A percentile compares a stretch with the other conserved stretches of the same genome.
Evolutionary conservation across 2,113 vertebrate species (phyloP).

Genomic region (Potamarius usumacintae): DNA sequence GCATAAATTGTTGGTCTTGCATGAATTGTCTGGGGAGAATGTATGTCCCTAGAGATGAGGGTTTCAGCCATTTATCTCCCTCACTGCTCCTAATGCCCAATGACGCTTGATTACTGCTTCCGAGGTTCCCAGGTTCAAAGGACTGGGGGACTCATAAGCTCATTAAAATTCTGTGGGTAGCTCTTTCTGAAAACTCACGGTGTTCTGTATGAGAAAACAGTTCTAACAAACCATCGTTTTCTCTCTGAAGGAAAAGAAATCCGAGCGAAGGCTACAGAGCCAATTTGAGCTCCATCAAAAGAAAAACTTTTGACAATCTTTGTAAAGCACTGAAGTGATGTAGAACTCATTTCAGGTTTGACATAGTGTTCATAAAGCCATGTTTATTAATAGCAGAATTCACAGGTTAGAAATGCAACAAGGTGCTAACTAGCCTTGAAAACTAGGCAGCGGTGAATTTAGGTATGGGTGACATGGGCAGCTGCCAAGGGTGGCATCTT

Average conservation of each 20-base stretch:
- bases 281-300: background rate
- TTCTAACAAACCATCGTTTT: background rate
- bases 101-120: slow-evolving; percentile 67
- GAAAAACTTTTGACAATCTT: background rate
- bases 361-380: background rate
- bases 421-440: background rate
- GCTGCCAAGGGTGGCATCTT: no score
- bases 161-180: slow-evolving; percentile 56
- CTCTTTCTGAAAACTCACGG: slow-evolving; percentile 25
- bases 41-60: slow-evolving; percentile 42
- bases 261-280: background rate
- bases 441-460: background rate
- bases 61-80: slow-evolving; percentile 57
- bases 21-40: slow-evolving; percentile 46
- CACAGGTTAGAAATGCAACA: slow-evolving; percentile 4
- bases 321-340: background rate
- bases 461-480: no score
- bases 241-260: background rate
- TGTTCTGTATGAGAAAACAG: background rate
- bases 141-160: slow-evolving; percentile 60
- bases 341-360: background rate
- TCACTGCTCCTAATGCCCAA: slow-evolving; percentile 58
- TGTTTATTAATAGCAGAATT: background rate
- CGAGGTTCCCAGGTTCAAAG: slow-evolving; percentile 67
- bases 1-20: slow-evolving; percentile 57